Base-by-base conservation (phyloP, 2,888 invertebrate genomes). In the Allacma fusca region DNA sequence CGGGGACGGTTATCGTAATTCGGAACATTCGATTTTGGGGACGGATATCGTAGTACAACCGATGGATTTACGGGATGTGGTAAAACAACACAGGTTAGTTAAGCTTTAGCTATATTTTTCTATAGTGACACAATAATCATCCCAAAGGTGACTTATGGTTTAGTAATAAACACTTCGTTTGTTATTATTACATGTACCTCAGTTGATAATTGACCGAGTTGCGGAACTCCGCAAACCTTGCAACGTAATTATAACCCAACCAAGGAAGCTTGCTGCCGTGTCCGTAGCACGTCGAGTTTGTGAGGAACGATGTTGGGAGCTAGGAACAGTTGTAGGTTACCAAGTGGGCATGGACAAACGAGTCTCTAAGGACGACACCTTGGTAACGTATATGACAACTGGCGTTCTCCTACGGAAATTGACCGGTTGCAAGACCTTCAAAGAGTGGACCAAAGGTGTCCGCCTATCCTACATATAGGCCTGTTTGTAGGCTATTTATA, bases 51-150 rank as follows among this genome's bases (percentile, higher is more conserved):
- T n/a, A n/a, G n/a, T n/a, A n/a, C n/a, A n/a, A n/a, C n/a, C n/a
- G 81, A 80, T 75, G 98, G 98, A 0, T 92, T 93, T 0, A 98
- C 98, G 0, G 98, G 98, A 0, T 97, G 97, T 86, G 98, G 98
- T 21, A 95, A 95, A 87, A 95, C 96, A 0, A 95, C 94, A 0
- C 94, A 94, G 72, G 80, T 40, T 9, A 40, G 13, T 40, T 40
- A 40, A 40, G n/a, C n/a, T n/a, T n/a, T 40, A 40, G 13, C 40
- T 40, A 40, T 40, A 40, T 40, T 9, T 9, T 40, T 9, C 7
- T 40, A 13, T 40, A 40, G 7, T 9, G 13, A 13, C 5, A 40
- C 5, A 40, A 40, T 40, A 9, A 13, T 40, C 5, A 40, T 40
- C 5, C 13, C 13, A 40, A 9, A 40, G 13, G 40, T 40, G 40